Evolutionary conservation across 2,797 vertebrate genomes (phyloP).

Genomic region (Clamator glandarius): DNA sequence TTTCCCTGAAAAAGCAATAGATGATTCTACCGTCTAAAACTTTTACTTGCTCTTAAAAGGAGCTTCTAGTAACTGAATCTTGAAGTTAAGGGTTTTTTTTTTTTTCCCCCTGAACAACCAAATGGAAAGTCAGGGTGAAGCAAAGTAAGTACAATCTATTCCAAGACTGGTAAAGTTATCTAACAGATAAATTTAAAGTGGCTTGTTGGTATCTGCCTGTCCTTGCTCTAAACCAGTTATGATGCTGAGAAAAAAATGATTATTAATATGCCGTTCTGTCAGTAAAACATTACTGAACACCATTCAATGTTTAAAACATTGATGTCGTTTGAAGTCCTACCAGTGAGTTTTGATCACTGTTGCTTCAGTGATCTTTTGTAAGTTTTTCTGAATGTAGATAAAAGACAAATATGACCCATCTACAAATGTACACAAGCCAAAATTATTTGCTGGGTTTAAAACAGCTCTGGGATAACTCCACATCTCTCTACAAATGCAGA

Average conservation of each 20-base stretch:
- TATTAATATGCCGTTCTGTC: slow-evolving; percentile 15
- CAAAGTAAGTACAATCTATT: background rate
- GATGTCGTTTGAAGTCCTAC: background rate
- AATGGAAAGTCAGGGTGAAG: slow-evolving; percentile 33
- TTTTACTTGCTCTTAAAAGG: background rate
- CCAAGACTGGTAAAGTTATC: slow-evolving; percentile 20
- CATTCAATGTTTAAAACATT: background rate
- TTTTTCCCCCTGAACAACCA: background rate
- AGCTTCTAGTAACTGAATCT: background rate
- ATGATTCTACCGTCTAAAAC: background rate
- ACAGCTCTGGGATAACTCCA: background rate
- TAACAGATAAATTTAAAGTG: slow-evolving; percentile 46
- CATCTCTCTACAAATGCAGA: background rate
- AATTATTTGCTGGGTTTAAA: background rate
- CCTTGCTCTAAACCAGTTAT: slow-evolving; percentile 50
- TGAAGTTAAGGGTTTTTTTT: background rate
- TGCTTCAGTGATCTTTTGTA: background rate
- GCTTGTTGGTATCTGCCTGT: slow-evolving; percentile 46
- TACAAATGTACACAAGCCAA: background rate
- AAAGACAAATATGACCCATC: background rate
- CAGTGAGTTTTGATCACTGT: background rate
- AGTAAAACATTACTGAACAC: slow-evolving; percentile 1
- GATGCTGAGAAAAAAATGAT: slow-evolving; percentile 50
- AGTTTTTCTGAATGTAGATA: background rate
- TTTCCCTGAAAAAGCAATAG: background rate